A percentile compares a stretch with the other conserved stretches of the same genome.
Evolutionary conservation across 2,113 vertebrate genomes (phyloP).

Genomic region (Phyllostomus hastatus): DNA sequence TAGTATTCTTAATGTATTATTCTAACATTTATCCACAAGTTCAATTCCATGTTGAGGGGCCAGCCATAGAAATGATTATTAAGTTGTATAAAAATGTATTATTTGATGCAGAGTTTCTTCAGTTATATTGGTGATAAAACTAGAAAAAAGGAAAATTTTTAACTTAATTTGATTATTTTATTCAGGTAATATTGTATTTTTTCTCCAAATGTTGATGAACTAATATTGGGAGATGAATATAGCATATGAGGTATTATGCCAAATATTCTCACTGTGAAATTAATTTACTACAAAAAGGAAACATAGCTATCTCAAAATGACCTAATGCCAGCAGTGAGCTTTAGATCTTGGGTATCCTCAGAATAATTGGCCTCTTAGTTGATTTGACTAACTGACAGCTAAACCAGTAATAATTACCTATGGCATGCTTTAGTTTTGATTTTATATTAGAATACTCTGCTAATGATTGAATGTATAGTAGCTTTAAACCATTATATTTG

Average conservation of each 20-base stretch:
- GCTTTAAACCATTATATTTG: conserved; percentile 74
- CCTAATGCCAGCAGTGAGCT: conserved; percentile 79
- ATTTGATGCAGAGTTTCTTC: conserved; percentile 45
- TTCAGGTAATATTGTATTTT: not conserved
- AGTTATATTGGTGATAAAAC: not conserved
- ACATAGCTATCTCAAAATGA: conserved; percentile 69
- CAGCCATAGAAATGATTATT: not conserved
- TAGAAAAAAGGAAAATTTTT: not conserved
- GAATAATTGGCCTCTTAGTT: conserved; percentile 90
- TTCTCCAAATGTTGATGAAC: conserved; percentile 23
- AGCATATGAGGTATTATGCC: conserved; percentile 70
- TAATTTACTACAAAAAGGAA: conserved; percentile 68
- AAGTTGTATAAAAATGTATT: not conserved
- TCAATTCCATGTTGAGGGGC: not conserved
- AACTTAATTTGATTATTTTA: conserved; percentile 10
- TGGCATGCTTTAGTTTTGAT: conserved; percentile 83
- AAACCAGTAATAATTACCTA: conserved; percentile 84
- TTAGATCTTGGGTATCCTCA: conserved; percentile 87
- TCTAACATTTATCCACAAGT: not conserved
- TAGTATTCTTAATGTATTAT: conserved; percentile 32
- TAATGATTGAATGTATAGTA: conserved; percentile 74
- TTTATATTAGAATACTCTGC: conserved; percentile 74
- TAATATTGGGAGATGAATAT: conserved; percentile 50
- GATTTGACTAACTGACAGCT: conserved; percentile 88
- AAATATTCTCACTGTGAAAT: conserved; percentile 84